Conservation (phyloP, 2,888 invertebrate species). For the Tenthredo scrophulariae region DNA sequence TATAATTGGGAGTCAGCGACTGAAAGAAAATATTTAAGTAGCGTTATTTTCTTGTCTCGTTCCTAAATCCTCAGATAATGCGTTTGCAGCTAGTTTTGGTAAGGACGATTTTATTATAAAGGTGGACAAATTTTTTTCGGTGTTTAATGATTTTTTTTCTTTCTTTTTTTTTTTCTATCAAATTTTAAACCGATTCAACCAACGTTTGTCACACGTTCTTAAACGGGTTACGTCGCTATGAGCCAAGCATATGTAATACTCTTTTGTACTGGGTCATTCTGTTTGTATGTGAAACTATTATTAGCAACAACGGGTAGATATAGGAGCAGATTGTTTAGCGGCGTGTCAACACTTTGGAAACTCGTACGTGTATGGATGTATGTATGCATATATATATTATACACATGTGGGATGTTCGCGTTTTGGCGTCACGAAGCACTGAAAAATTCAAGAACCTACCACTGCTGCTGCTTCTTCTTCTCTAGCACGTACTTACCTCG, state of each 20-base stretch:
- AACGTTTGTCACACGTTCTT: background rate
- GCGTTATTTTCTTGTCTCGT: no score
- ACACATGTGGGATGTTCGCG: background rate
- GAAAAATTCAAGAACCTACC: background rate
- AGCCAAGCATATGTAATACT: background rate
- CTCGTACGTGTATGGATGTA: background rate
- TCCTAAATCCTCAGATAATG: no score
- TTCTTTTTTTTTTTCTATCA: background rate
- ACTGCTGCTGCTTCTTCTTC: background rate
- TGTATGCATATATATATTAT: background rate
- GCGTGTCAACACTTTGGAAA: background rate
- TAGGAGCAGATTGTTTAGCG: background rate
- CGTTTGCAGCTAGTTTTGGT: background rate
- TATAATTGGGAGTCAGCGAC: background rate
- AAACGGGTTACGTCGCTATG: background rate
- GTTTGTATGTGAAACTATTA: background rate
- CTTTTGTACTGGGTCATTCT: background rate
- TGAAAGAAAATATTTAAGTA: background rate
- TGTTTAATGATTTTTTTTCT: background rate
- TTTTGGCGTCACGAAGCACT: conserved; percentile 2
- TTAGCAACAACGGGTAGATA: background rate
- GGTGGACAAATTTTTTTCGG: background rate
- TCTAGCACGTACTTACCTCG: background rate
- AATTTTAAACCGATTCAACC: background rate
- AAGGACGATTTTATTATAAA: background rate